Evolutionary conservation across 53 echinoderm and acorn worm genomes (phyloP), one percentile per base, ranked within the genome.

Genomic region (Echinometra lucunter): DNA sequence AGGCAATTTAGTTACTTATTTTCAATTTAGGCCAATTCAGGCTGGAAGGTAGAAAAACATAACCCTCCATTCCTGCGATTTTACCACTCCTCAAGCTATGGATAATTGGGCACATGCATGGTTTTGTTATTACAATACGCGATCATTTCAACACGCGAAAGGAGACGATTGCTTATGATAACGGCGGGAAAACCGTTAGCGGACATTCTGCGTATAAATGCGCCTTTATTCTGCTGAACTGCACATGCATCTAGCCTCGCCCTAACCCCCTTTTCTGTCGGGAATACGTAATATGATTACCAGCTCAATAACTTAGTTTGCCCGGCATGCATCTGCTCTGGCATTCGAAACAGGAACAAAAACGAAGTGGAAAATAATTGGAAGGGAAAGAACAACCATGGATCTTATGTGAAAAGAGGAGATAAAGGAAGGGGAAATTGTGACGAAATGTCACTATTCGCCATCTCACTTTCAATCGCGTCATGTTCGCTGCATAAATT

Each of bases 261-360:
- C 47, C 85, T n/a, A 85, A 49, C 45, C 85, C 13, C 30, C 9
- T 30, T 85, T 49, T 49, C 85, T 85, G n/a, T 49, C 49, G 85
- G 85, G 85, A 85, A 49, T 47, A 47, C 49, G n/a, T 85, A 85
- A 85, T 47, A 53, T 85, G 85, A 85, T 85, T 85, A 85, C 49
- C 47, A 27, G 49, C 47, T 85, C 85, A 85, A 85, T 85, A 85
- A 85, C 85, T 85, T 85, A 25, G 49, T 85, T 85, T 85, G 30
- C 28, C 45, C 1, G 30, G n/a, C 47, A 17, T 85, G 49, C 85
- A 85, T 85, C 85, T 85, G 85, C 85, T 85, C 28, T 9, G 85
- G 15, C 85, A 49, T 9, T 53, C 30, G 85, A 85, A 85, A 85
- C 27, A 49, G 18, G 85, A 85, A 49, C 28, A 85, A 18, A 49